Percentiles rank a stretch among this genome's conserved stretches.
Evolutionary conservation across 2,888 invertebrate species (phyloP).

Genomic region (Drosophila acutilabella): DNA sequence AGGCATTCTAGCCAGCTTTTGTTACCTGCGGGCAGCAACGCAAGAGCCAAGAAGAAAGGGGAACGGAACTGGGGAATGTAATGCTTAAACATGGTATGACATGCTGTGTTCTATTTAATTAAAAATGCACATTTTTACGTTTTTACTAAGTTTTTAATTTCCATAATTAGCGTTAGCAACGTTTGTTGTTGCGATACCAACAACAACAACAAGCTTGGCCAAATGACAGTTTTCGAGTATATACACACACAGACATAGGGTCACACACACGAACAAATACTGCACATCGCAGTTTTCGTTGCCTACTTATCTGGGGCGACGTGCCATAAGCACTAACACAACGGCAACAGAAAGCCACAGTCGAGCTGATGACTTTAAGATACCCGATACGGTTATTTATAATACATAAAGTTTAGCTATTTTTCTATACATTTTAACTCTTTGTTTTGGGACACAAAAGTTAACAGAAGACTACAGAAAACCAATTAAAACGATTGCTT

Average conservation of each 20-base stretch:
- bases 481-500: no score
- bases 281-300: slow-evolving; percentile 54
- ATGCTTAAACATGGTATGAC: slow-evolving; percentile 27
- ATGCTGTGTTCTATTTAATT: slow-evolving; percentile 73
- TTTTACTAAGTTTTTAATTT: slow-evolving; percentile 78
- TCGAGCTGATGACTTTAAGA: no score
- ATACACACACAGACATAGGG: slow-evolving; percentile 36
- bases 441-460: no score
- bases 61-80: neutral
- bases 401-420: no score
- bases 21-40: slow-evolving; percentile 37
- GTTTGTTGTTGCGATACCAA: slow-evolving; percentile 8
- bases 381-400: no score
- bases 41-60: neutral
- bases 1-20: slow-evolving; percentile 60
- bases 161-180: slow-evolving; percentile 75
- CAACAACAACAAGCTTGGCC: slow-evolving; percentile 31
- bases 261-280: slow-evolving; percentile 12
- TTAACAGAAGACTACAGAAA: no score
- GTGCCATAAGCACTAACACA: slow-evolving; percentile 53
- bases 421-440: no score
- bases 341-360: neutral
- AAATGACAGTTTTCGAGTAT: slow-evolving; percentile 57
- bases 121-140: slow-evolving; percentile 76
- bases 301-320: slow-evolving; percentile 76